Evolutionary conservation across 2,797 vertebrate genomes (phyloP), one percentile per base, ranked within the genome.

Genomic region (Ctenopoma multispine): DNA sequence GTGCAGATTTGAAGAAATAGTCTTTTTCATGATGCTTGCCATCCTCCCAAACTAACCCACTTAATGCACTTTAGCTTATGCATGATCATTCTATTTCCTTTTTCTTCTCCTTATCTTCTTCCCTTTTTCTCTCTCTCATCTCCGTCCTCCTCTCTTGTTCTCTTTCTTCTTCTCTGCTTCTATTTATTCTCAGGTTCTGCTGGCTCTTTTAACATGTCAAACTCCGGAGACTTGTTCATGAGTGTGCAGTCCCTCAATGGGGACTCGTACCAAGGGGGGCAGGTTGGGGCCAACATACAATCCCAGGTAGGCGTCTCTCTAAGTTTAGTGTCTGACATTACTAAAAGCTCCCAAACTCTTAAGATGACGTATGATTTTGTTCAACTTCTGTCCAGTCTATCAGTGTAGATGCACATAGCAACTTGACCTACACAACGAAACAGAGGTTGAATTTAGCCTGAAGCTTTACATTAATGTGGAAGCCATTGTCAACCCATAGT

Each of bases 151-250:
- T 64, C 44, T 76, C 70, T 61, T 10, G 54, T 84, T 89, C 77
- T 71, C 59, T 85, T 65, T 79, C 82, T 71, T 83, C 75, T 76
- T 77, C 88, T 89, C 86, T 90, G 84, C 93, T 79, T 95, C 93
- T 92, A 92, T 96, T 94, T 96, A 93, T 96, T 95, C 95, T 96
- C 96, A 99, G 98, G 97, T 98, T 99, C 98, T 95, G 98, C 97
- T 94, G 97, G 95, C 94, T 98, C 98, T 96, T 99, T 99, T 98
- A 99, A 98, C 96, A 97, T 99, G 97, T 97, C 97, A 96, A 99
- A 98, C 96, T 97, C 98, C 93, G 97, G 97, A 95, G 98, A 99
- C 95, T 97, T 99, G 96, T 99, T 99, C 96, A 99, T 99, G 98
- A 98, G 95, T 96, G 97, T 99, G 95, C 97, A 99, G 96, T 97